Base-by-base conservation (phyloP, 2,797 vertebrate species). In the Psittacula echo region DNA sequence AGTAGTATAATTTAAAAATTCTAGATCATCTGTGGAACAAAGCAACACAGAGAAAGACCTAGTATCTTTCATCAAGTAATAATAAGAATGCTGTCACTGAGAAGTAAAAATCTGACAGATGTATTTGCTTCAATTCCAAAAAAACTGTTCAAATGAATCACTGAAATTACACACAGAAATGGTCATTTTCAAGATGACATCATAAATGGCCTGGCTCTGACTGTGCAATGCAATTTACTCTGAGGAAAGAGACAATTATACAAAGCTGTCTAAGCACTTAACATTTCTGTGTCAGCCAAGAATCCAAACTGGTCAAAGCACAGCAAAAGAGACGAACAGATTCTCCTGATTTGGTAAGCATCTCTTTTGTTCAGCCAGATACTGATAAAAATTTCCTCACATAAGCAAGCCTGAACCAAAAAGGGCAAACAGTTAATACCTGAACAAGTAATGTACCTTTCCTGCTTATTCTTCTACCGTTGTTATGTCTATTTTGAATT, bases 221-320 rank as follows among this genome's bases (percentile, higher is more conserved):
- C 22, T 75, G 18, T 62, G 67, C 84, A 82, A 39, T 45, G 65
- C 65, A 93, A 93, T 95, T 93, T 89, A 73, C 71, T 84, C 44
- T 34, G 64, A 67, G 65, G 75, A 90, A 85, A 86, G 41, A 93
- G 60, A 82, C 48, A 92, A 93, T 90, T 83, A 93, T 39, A 78
- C 48, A 65, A 92, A 90, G 73, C 53, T 80, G 29, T 74, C 70
- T 74, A 74, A 87, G 27, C 51, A 82, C 50, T 41, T 74, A 48
- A 83, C 37, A 72, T 71, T 88, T 89, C 39, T 50, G 30, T 79
- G 41, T 90, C 81, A 94, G 84, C 9, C 48, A 87, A 92, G 81
- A 90, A 90, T 56, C 56, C 48, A 64, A 64, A 89, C 47, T 50
- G 79, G 61, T 71, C 86, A 90, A 87, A 82, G 45, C 23, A 61